phyloP scores from a whole-genome alignment of 2,888 invertebrate genomes.

The Cosmia trapezina region DNA sequence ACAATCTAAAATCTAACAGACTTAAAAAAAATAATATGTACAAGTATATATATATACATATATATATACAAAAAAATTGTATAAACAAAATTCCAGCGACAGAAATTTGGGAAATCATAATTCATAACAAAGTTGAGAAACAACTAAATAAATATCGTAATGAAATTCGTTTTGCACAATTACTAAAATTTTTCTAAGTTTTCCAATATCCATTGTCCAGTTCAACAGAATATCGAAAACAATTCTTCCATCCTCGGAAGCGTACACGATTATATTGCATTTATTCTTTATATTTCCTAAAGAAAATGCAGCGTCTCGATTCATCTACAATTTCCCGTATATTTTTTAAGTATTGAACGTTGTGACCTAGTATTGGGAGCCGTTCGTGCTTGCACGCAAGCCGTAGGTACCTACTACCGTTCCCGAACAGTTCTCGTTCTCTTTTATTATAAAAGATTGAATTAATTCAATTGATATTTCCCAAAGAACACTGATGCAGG shows the following conservation, averaged over 20 bases:
- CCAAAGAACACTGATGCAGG: slow-evolving; percentile 45
- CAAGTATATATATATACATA: too few species aligned
- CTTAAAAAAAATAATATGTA: too few species aligned
- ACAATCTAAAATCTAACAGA: too few species aligned
- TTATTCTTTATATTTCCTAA: slow-evolving; percentile 45
- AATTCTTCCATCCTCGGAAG: slow-evolving; percentile 25
- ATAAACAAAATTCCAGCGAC: neutral
- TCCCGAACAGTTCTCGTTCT: slow-evolving; percentile 39
- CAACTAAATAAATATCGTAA: slow-evolving; percentile 3
- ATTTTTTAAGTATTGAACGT: slow-evolving; percentile 62
- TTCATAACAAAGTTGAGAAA: neutral
- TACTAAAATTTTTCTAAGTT: slow-evolving; percentile 10
- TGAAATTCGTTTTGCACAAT: slow-evolving; percentile 19
- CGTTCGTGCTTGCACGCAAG: slow-evolving; percentile 43
- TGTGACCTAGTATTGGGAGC: slow-evolving; percentile 54
- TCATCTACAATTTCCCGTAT: slow-evolving; percentile 56
- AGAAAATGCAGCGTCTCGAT: slow-evolving; percentile 53
- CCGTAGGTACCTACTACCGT: slow-evolving; percentile 21
- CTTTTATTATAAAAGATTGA: slow-evolving; percentile 61
- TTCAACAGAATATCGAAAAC: slow-evolving; percentile 50
- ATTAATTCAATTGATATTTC: slow-evolving; percentile 62
- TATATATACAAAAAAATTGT: too few species aligned
- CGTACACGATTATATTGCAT: slow-evolving; percentile 47
- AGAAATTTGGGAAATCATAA: neutral
- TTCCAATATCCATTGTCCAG: slow-evolving; percentile 34